Evolutionary conservation across 2,113 vertebrate genomes (phyloP).

Genomic region (Mesembrinibis cayennensis): DNA sequence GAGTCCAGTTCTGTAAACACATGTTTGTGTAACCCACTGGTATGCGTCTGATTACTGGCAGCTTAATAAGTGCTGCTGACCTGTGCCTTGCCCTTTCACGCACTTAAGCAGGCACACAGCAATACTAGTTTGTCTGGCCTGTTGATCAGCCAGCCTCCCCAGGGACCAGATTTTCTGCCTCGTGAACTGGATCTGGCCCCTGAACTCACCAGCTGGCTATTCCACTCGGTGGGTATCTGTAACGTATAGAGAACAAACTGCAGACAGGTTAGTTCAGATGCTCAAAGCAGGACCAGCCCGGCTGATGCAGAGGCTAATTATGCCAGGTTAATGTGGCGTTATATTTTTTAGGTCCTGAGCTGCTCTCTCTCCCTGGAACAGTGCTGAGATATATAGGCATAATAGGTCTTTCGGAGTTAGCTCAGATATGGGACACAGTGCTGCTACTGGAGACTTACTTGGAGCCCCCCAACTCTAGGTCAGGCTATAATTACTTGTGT

Average conservation of each 20-base stretch:
- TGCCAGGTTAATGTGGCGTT: neutral
- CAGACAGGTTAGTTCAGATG: neutral
- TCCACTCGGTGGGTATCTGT: neutral
- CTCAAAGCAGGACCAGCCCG: neutral
- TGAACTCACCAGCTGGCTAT: slow-evolving; percentile 20
- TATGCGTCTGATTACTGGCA: neutral
- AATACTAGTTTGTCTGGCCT: neutral
- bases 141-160: neutral
- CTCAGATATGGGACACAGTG: neutral
- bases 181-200: slow-evolving; percentile 15
- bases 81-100: slow-evolving; percentile 2
- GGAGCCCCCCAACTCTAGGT: neutral
- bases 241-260: neutral
- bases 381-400: neutral
- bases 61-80: slow-evolving; percentile 25
- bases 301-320: neutral
- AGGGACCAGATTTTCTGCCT: slow-evolving; percentile 7
- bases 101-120: slow-evolving; percentile 6
- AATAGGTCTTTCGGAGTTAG: neutral
- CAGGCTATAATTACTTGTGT: neutral
- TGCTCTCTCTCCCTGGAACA: neutral
- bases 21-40: neutral
- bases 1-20: neutral
- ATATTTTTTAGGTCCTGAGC: neutral
- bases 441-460: neutral